Conservation (phyloP, 64 coral and sea anemone species). For the Cladopsammia gracilis region DNA sequence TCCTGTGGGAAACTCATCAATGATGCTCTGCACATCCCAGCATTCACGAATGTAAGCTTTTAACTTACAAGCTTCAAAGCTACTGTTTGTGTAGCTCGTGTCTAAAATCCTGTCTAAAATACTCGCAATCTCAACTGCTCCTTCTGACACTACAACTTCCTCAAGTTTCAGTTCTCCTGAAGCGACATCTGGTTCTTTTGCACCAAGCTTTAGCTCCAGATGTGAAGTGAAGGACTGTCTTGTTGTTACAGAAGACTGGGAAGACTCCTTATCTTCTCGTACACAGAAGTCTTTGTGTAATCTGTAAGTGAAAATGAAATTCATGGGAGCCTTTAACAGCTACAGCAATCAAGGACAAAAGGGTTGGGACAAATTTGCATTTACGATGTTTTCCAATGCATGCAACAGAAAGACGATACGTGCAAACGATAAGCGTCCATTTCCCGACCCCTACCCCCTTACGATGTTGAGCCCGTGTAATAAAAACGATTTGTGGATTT, state of each 20-base stretch:
- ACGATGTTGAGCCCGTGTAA: no score
- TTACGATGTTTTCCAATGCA: no score
- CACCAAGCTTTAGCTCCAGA: slow-evolving; percentile 79
- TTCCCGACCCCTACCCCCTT: no score
- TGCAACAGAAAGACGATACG: no score
- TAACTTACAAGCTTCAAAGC: slow-evolving; percentile 86
- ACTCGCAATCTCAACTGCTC: slow-evolving; percentile 23
- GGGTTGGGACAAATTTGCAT: no score
- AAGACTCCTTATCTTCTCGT: slow-evolving; percentile 46
- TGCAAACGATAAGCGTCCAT: no score
- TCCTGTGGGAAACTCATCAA: slow-evolving; percentile 86
- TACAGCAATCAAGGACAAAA: not conserved
- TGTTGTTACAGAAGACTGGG: slow-evolving; percentile 75
- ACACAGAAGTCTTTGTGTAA: slow-evolving; percentile 81
- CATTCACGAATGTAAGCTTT: slow-evolving; percentile 91
- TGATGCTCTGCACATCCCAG: slow-evolving; percentile 84
- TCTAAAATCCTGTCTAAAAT: slow-evolving; percentile 76
- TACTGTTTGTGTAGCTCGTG: slow-evolving; percentile 60
- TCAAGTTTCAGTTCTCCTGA: slow-evolving; percentile 66
- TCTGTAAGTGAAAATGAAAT: slow-evolving; percentile 10
- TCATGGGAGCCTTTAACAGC: not conserved
- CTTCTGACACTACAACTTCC: slow-evolving; percentile 64
- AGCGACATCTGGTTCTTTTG: slow-evolving; percentile 44
- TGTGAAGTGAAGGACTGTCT: slow-evolving; percentile 84
- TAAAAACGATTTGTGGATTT: no score